Evolutionary conservation across 2,797 vertebrate species (phyloP), one percentile per base, ranked within the genome.

Genomic region (Chaenodraco wilsoni): DNA sequence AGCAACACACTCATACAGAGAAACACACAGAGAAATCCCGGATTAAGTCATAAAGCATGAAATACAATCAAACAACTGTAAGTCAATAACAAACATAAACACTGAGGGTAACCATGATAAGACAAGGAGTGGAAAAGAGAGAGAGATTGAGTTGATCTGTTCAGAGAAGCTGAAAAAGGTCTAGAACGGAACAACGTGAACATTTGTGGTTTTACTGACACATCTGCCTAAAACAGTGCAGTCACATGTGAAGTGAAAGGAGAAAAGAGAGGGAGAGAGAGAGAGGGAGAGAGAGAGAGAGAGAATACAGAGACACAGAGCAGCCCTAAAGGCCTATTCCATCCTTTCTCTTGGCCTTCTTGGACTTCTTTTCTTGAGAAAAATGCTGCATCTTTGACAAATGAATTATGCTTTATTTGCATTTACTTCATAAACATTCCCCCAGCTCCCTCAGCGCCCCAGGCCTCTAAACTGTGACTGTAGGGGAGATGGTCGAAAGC

Each of bases 331-430:
- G 78, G 55, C 69, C 69, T 81, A 69, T 82, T 89, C 73, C 68
- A 27, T 74, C 52, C 73, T 70, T 78, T 84, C 48, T 77, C 72
- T 74, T 72, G 62, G 78, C 76, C 44, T 74, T 65, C 49, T 78
- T 70, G 65, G 50, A 52, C 62, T 58, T 49, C 80, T 69, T 23
- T 23, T 23, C 23, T 23, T 23, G 12, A 75, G 50, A 76, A 75
- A 81, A 69, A 78, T 45, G 33, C 64, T 67, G 52, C 74, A 70
- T 83, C 65, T 79, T 78, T 87, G 75, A 88, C 77, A 91, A 90
- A 88, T 88, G 70, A 78, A 76, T 89, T 83, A 75, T 79, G 81
- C 74, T 86, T 87, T 91, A 77, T 89, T 87, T 81, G 70, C 75
- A 75, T 87, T 85, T 78, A 84, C 72, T 74, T 81, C 70, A 64